Percentiles rank a stretch among this genome's conserved stretches.
Evolutionary conservation across 2,113 vertebrate species (phyloP).

Genomic region (Apteryx mantelli): DNA sequence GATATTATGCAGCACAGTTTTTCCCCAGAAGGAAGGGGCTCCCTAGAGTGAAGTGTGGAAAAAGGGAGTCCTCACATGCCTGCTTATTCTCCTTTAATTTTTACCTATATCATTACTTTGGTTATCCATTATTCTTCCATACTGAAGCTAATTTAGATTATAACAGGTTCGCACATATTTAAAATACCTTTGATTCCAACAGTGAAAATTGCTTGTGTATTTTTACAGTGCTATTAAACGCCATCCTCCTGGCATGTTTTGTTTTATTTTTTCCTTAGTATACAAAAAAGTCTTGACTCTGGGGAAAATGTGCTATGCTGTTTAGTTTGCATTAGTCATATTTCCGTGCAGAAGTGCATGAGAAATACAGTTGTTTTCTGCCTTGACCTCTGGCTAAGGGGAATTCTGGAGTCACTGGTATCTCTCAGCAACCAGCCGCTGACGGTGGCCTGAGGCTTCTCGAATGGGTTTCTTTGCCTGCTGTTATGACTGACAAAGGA

Average conservation of each 20-base stretch:
- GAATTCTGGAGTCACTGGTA: background rate
- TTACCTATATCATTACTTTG: background rate
- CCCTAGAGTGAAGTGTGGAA: background rate
- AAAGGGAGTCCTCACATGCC: accelerated
- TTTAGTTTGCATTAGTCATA: background rate
- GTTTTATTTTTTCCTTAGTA: background rate
- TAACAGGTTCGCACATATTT: background rate
- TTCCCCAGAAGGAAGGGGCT: background rate
- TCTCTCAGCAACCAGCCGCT: background rate
- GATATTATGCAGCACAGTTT: background rate
- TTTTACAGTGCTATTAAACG: background rate
- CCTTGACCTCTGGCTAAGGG: background rate
- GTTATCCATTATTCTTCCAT: background rate
- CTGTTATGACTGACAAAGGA: background rate
- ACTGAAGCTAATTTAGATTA: slow-evolving; percentile 7
- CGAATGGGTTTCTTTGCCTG: background rate
- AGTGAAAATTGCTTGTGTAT: slow-evolving; percentile 6
- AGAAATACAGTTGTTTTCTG: background rate
- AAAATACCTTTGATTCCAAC: slow-evolving; percentile 13
- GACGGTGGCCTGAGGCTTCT: background rate
- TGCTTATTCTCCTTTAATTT: background rate
- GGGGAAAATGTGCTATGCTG: background rate
- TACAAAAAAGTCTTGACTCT: background rate
- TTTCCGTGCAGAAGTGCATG: background rate
- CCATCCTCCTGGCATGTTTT: slow-evolving; percentile 19